A percentile compares a stretch with the other conserved stretches of the same genome.
Evolutionary conservation across 1,140 invertebrate species (phyloP).

Genomic region (Rhizoglyphus robini): DNA sequence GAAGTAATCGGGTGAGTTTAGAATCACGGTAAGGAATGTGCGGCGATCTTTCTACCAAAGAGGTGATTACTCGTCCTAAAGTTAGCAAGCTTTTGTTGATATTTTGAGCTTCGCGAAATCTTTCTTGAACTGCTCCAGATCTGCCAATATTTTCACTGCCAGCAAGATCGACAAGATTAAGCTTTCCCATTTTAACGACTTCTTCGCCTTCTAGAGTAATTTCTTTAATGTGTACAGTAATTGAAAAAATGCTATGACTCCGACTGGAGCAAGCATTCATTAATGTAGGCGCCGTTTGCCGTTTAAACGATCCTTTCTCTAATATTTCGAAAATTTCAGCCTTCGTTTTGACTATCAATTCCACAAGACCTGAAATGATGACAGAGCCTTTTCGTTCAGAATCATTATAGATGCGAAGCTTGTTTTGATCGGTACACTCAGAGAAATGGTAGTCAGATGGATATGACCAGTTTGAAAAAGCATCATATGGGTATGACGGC

Average conservation of each 20-base stretch:
- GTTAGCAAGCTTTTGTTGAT: slow-evolving; percentile 91
- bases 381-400: slow-evolving; percentile 54
- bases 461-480: too few relatives aligned
- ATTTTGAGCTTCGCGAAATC: slow-evolving; percentile 76
- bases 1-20: slow-evolving; percentile 65
- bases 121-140: slow-evolving; percentile 75
- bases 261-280: slow-evolving; percentile 87
- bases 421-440: slow-evolving; percentile 50
- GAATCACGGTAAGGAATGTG: slow-evolving; percentile 79
- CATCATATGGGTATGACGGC: too few relatives aligned
- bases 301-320: slow-evolving; percentile 65
- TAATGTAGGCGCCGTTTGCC: slow-evolving; percentile 78
- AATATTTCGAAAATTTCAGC: slow-evolving; percentile 78
- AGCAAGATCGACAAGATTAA: slow-evolving; percentile 86
- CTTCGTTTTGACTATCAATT: slow-evolving; percentile 75
- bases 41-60: slow-evolving; percentile 65
- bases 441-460: too few relatives aligned
- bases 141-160: slow-evolving; percentile 91
- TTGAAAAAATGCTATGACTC: slow-evolving; percentile 81
- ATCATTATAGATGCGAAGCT: slow-evolving; percentile 51
- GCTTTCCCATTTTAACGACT: slow-evolving; percentile 87
- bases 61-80: slow-evolving; percentile 84
- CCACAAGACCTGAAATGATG: slow-evolving; percentile 80
- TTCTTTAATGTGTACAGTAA: slow-evolving; percentile 85
- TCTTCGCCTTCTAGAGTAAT: slow-evolving; percentile 76